Percentiles rank a stretch among this genome's conserved stretches.
These are phyloP conservation scores for Dendrocopos noguchii DNA, from an alignment of 2,113 vertebrate genomes.

Conservation along the genomic window DNA sequence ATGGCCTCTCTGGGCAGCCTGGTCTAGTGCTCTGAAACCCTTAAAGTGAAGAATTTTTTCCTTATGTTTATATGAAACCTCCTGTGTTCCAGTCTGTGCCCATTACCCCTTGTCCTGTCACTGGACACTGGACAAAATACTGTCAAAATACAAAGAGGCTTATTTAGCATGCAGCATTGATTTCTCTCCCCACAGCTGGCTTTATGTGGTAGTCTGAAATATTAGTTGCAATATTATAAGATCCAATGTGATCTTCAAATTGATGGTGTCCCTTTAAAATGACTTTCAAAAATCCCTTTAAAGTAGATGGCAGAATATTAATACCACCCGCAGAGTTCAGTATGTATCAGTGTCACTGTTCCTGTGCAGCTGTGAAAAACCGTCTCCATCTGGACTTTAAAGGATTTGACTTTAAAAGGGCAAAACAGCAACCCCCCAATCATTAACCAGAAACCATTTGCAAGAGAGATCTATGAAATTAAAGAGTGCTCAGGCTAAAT, in stretches of 20 bases:
- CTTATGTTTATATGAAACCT: too few species aligned
- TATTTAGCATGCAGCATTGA: not conserved
- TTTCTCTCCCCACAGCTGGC: not conserved
- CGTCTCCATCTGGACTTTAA: conserved; percentile 65
- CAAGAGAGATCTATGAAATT: conserved; percentile 70
- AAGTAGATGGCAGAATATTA: conserved; percentile 53
- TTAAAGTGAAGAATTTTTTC: too few species aligned
- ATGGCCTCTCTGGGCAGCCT: too few species aligned
- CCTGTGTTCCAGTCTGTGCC: too few species aligned
- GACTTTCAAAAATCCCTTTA: conserved; percentile 52
- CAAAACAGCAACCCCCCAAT: not conserved
- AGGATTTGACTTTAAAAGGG: conserved; percentile 62
- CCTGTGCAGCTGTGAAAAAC: conserved; percentile 60
- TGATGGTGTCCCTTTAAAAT: conserved; percentile 32
- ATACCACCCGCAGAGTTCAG: conserved; percentile 43
- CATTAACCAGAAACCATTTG: conserved; percentile 64
- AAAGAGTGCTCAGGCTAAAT: conserved; percentile 69
- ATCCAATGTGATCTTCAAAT: conserved; percentile 11
- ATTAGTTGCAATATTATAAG: not conserved
- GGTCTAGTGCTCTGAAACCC: too few species aligned
- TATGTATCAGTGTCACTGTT: conserved; percentile 41
- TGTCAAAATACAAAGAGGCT: not conserved
- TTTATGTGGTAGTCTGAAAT: not conserved
- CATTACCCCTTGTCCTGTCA: too few species aligned
- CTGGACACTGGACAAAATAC: not conserved